Base-by-base conservation (phyloP, 2,888 invertebrate species). In the Drosophila anomelani region DNA sequence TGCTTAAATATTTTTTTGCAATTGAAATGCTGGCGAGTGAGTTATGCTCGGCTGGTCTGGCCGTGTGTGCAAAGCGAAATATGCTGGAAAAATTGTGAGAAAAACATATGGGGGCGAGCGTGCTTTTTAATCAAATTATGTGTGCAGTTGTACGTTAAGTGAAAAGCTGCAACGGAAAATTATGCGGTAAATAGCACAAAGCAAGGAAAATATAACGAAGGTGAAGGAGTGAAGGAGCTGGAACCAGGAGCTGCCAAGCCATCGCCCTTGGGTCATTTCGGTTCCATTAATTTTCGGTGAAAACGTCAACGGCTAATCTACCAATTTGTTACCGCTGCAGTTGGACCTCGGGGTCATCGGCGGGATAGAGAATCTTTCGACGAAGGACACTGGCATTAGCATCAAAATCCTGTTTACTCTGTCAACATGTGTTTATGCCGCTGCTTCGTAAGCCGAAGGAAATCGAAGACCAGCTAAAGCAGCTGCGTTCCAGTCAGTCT, bases 221-320 rank as follows among this genome's bases (percentile, higher is more conserved):
- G 39, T 13, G 38, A 51, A 46, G 20, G 8, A 13, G 56, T 23
- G 20, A 20, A 20, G 20, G 20, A 20, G 7, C 23, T 57, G 43
- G 74, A 26, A 47, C 56, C 63, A 53, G 64, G 49, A 39, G 58
- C 47, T 34, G 32, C 51, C 54, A 38, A 53, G 56, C 61, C 53
- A 55, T 62, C 75, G 80, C 74, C 83, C 83, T 68, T 80, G 79
- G 79, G 84, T 77, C 79, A 58, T 75, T 79, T 69, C 76, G 64
- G 87, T 88, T 90, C 90, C 91, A 90, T 91, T 90, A 91, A 90
- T 91, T 90, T 83, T 26, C 26, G 81, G 84, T 81, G 51, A 73
- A 73, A 90, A 90, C 87, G 91, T 90, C 90, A 90, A 85, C 90
- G 87, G 77, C 90, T 90, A 90, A 90, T 87, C 89, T 89, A 83